Percentiles rank a stretch among this genome's conserved stretches.
phyloP scores from a whole-genome alignment of 1,140 invertebrate genomes.

The Meloidogyne floridensis region DNA sequence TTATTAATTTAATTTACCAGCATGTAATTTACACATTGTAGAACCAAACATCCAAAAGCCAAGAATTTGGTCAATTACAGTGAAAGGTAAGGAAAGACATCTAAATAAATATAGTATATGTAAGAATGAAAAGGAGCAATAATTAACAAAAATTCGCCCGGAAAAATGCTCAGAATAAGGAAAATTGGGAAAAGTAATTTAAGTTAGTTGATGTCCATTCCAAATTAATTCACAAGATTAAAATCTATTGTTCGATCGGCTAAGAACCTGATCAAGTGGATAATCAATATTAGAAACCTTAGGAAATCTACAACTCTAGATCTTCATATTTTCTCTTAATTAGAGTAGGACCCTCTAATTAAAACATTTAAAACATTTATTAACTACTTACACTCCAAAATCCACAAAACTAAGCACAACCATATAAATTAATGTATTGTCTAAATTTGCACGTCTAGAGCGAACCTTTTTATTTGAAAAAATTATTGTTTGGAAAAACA shows the following conservation, averaged over 20 bases:
- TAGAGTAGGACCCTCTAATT: neutral
- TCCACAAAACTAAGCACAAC: constrained; percentile 64
- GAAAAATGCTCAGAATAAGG: no score
- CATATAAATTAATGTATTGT: constrained; percentile 64
- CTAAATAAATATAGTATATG: neutral
- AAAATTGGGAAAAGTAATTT: no score
- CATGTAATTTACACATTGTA: constrained; percentile 62
- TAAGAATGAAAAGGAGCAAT: no score
- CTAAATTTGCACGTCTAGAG: constrained; percentile 51
- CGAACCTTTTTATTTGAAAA: constrained; percentile 38
- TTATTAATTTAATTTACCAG: constrained; percentile 21
- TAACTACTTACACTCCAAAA: constrained; percentile 54
- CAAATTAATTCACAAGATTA: no score
- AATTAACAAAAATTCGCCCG: no score
- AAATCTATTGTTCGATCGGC: no score
- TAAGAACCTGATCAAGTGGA: no score
- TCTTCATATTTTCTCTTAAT: no score
- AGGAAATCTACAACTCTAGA: no score
- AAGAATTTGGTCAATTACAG: constrained; percentile 65
- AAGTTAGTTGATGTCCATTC: no score
- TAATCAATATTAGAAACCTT: no score
- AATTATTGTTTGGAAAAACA: neutral
- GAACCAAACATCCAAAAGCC: constrained; percentile 65
- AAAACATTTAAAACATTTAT: neutral
- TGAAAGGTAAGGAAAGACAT: constrained; percentile 62